phyloP scores from a whole-genome alignment of 2,113 vertebrate species.

The Meriones unguiculatus region DNA sequence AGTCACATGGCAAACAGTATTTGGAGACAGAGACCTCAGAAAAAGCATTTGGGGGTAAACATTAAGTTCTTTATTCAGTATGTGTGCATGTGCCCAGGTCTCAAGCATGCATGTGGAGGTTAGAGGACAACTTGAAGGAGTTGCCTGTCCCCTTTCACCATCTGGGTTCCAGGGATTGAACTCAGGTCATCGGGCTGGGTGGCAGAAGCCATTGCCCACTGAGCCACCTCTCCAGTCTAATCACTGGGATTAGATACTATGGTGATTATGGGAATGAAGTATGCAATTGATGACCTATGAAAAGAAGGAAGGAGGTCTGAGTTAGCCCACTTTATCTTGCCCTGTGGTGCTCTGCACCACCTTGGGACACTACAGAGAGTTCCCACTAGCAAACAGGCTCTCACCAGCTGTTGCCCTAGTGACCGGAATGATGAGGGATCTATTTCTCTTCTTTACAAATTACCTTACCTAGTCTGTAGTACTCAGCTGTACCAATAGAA shows the following conservation, averaged over 20 bases:
- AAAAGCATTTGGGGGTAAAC: background rate
- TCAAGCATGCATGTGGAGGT: background rate
- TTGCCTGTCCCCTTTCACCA: background rate
- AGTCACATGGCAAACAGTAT: background rate
- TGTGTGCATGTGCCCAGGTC: background rate
- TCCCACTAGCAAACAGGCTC: background rate
- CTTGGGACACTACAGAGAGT: background rate
- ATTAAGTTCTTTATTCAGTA: background rate
- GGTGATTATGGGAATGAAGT: background rate
- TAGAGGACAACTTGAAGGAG: background rate
- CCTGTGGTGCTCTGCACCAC: background rate
- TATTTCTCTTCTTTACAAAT: slow-evolving; percentile 1
- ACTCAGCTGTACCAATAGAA: background rate
- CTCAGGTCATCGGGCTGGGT: background rate
- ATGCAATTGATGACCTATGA: background rate
- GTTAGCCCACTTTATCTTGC: background rate
- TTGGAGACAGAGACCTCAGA: background rate
- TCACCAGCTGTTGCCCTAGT: background rate
- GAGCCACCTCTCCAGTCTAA: background rate
- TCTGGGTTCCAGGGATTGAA: background rate
- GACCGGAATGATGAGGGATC: background rate
- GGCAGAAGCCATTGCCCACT: background rate
- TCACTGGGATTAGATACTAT: background rate
- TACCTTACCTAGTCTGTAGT: background rate
- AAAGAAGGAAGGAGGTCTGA: background rate